Evolutionary conservation across 2,113 vertebrate genomes (phyloP).

Genomic region (Sula dactylatra): DNA sequence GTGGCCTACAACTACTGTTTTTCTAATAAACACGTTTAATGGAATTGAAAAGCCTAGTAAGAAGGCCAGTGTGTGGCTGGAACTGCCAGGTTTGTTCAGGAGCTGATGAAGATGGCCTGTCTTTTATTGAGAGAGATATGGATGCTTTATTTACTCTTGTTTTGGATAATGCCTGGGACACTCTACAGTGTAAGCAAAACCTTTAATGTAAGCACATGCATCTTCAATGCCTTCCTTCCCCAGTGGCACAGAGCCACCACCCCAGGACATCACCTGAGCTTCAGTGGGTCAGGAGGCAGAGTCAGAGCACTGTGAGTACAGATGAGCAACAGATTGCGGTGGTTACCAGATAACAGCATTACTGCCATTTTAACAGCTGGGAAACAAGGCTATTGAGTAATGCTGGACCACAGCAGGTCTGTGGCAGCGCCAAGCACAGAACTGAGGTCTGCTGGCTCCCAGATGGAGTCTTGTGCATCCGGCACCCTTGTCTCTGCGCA

Average conservation of each 20-base stretch:
- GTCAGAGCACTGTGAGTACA: not conserved
- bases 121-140: not conserved
- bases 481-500: not conserved
- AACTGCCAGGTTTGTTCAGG: not conserved
- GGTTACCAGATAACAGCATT: not conserved
- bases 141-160: not conserved
- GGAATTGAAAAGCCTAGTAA: not conserved
- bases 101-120: not conserved
- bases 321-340: not conserved
- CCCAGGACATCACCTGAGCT: not conserved
- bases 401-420: not conserved
- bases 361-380: not conserved
- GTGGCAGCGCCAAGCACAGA: not conserved
- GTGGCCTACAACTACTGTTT: not conserved
- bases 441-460: not conserved
- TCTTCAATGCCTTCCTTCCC: not conserved
- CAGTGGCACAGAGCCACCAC: not conserved
- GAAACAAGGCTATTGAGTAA: not conserved
- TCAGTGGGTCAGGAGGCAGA: not conserved
- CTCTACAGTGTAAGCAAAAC: not conserved
- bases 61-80: not conserved
- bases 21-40: not conserved
- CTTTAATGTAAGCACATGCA: not conserved
- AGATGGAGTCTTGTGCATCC: not conserved
- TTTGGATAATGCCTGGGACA: not conserved